Evolutionary conservation across 2,797 vertebrate genomes (phyloP).

Genomic region (Trematomus bernacchii): DNA sequence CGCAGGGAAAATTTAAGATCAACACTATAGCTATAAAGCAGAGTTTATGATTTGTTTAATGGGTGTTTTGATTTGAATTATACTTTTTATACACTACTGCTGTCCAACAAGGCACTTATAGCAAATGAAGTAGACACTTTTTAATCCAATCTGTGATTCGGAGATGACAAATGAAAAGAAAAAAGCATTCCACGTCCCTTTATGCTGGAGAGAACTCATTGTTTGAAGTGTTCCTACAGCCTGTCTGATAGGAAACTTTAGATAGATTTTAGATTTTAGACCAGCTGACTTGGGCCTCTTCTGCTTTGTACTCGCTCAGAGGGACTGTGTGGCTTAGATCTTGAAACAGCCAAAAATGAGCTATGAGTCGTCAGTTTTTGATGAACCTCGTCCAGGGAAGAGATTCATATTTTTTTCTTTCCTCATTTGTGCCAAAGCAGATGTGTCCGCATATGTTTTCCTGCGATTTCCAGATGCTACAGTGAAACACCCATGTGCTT

Average conservation of each 20-base stretch:
- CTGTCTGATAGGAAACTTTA: slow-evolving; percentile 19
- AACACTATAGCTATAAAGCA: slow-evolving; percentile 80
- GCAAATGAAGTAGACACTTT: slow-evolving; percentile 83
- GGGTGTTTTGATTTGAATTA: slow-evolving; percentile 88
- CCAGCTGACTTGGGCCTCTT: slow-evolving; percentile 22
- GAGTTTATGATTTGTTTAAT: slow-evolving; percentile 89
- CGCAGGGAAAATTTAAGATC: slow-evolving; percentile 86
- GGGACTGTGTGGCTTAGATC: slow-evolving; percentile 18
- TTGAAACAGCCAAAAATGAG: slow-evolving; percentile 57
- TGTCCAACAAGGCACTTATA: slow-evolving; percentile 86
- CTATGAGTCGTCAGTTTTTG: slow-evolving; percentile 67
- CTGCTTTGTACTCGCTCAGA: slow-evolving; percentile 22
- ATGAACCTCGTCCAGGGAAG: slow-evolving; percentile 75
- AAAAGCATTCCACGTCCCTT: slow-evolving; percentile 50
- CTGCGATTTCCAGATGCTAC: slow-evolving; percentile 86
- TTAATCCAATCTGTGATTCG: slow-evolving; percentile 84
- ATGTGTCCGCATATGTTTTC: slow-evolving; percentile 88
- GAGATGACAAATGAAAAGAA: slow-evolving; percentile 70
- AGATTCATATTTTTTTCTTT: slow-evolving; percentile 77
- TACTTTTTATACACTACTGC: slow-evolving; percentile 86
- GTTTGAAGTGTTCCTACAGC: slow-evolving; percentile 59
- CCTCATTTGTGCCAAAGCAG: slow-evolving; percentile 79
- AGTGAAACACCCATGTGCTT: slow-evolving; percentile 85
- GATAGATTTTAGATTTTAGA: slow-evolving; percentile 33
- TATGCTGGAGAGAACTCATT: slow-evolving; percentile 53